Base-by-base conservation (phyloP, 2,797 vertebrate genomes). In the Apogon hyalosoma region DNA sequence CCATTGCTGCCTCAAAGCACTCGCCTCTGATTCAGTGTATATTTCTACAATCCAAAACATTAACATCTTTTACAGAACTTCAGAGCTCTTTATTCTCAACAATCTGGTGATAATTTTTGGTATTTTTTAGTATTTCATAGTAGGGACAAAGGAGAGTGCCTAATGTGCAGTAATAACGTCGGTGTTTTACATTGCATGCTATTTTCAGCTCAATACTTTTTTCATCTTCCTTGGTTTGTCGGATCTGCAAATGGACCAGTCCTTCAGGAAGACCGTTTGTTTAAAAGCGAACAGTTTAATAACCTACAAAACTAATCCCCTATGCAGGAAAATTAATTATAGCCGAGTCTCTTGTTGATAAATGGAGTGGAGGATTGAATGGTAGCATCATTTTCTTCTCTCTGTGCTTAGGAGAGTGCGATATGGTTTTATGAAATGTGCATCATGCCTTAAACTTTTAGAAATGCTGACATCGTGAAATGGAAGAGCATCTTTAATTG, bases 401-500 rank as follows among this genome's bases (percentile, higher is more conserved):
- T 38, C 43, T 59, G 16, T 31, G 36, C 21, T 54, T 55, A 64
- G 18, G 24, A 64, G 36, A 41, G n/a, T 40, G 21, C 33, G 10
- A 47, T 41, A 19, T 51, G 9, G 12, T 46, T 42, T 28, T 18
- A 50, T 48, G 7, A 3, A 40, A 13, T 64, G 45, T 31, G 38
- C 15, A 43, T 18, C 70, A 59, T 67, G 50, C 39, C 46, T 53
- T 49, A 50, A 62, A 62, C 63, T 61, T 53, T 41, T 43, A 10
- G 10, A 57, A 50, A 36, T 73, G 73, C 60, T 74, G 72, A 75
- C 46, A 53, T 9, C 11, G 47, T 33, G 14, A 65, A 73, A 75
- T 28, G 9, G 28, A 65, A 52, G 24, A 49, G 14, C 4, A 28
- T 73, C 33, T 68, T 63, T 69, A 74, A 69, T 63, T 65, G 63